Base-by-base conservation (phyloP, 1,140 invertebrate species). In the Nylanderia fulva region DNA sequence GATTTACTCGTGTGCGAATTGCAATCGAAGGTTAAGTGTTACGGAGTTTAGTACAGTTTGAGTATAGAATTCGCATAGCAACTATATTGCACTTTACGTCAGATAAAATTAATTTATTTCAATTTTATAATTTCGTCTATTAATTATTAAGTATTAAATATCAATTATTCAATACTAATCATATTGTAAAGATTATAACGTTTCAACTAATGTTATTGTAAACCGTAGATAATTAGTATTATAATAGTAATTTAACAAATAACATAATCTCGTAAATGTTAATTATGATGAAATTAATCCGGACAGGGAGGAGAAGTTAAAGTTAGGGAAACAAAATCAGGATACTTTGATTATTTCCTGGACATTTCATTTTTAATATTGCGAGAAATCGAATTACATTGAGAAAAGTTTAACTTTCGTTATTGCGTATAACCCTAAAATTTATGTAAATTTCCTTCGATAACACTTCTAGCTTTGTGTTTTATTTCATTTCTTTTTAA, bases 21-120 rank as follows among this genome's bases (percentile, higher is more conserved):
- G 48, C 42, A 36, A 77, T 77, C 77, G 77, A 80, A 72, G 66
- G 52, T 82, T 72, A 45, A 72, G 27, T 8, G 64, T 80, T 29
- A 66, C 36, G 27, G 24, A 29, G 52, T 56, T 54, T 48, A 15
- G 29, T 15, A 18, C 29, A 68, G 21, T 36, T 66, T 9, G 27
- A 11, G 11, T 15, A 66, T 24, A 68, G 61, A 68, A 68, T 79
- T 66, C 21, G n/a, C 63, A 48, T 48, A 80, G 29, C 56, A 54
- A 56, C 24, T 48, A 33, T 33, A 48, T 48, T 24, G 48, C 33
- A 29, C 45, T 79, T 68, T 39, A 79, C 13, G 7, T 5, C 21
- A 29, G 15, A 33, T 42, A 15, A 48, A 69, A 69, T 71, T 52
- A 71, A 33, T 71, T n/a, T 1, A 48, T 15, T 18, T 18, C 15